phyloP scores from a whole-genome alignment of 2,113 vertebrate genomes.

The Anas platyrhynchos region DNA sequence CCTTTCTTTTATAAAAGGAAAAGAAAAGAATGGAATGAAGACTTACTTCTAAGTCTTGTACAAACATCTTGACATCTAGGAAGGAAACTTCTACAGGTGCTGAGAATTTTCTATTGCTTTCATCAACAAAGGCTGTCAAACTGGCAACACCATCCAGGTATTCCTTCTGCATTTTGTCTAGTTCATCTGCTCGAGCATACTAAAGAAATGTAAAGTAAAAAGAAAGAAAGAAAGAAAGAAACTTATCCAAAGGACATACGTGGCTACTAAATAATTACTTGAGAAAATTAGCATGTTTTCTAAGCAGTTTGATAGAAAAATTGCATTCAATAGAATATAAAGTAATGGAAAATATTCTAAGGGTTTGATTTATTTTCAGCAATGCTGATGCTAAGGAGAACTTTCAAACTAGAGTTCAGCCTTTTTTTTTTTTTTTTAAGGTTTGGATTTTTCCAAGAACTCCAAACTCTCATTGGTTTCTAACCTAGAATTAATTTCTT shows the following conservation, averaged over 20 bases:
- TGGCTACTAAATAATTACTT: neutral
- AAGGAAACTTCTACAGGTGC: slow-evolving; percentile 87
- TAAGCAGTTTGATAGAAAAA: neutral
- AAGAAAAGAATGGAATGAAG: neutral
- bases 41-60: slow-evolving; percentile 91
- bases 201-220: slow-evolving; percentile 51
- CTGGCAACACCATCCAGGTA: slow-evolving; percentile 80
- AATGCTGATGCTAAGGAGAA: neutral
- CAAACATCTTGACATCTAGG: slow-evolving; percentile 83
- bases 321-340: neutral
- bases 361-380: neutral
- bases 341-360: neutral
- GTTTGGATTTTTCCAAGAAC: neutral
- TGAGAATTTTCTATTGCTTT: slow-evolving; percentile 83
- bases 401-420: neutral
- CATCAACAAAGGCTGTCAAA: slow-evolving; percentile 85
- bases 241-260: neutral
- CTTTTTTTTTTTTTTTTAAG: neutral
- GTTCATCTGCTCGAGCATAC: slow-evolving; percentile 89
- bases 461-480: neutral
- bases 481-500: neutral
- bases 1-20: neutral
- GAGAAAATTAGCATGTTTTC: neutral
- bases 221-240: neutral
- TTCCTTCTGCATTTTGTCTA: slow-evolving; percentile 88